phyloP scores from a whole-genome alignment of 1,140 invertebrate species.

The Dufourea novaeangliae region DNA sequence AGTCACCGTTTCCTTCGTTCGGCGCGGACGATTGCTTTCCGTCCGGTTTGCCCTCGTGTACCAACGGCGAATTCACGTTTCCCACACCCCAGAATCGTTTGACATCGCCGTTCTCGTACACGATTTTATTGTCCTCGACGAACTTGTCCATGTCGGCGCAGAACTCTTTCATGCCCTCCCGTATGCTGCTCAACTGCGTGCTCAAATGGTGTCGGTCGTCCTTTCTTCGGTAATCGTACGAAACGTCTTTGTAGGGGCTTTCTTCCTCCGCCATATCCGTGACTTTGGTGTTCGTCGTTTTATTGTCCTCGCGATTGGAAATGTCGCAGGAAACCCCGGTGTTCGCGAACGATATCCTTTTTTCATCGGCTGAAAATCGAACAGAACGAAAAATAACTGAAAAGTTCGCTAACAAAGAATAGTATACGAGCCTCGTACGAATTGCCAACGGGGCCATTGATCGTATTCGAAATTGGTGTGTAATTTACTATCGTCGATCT shows the following conservation, averaged over 20 bases:
- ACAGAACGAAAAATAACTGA: background rate
- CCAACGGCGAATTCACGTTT: background rate
- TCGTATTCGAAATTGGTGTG: background rate
- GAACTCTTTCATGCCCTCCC: slow-evolving; percentile 67
- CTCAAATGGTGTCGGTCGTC: slow-evolving; percentile 14
- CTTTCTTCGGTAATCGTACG: slow-evolving; percentile 35
- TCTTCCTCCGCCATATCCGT: background rate
- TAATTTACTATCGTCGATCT: slow-evolving; percentile 14
- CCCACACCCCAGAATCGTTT: slow-evolving; percentile 58
- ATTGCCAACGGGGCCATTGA: background rate
- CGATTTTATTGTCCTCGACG: slow-evolving; percentile 61
- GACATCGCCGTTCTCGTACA: slow-evolving; percentile 63
- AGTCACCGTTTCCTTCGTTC: slow-evolving; percentile 7
- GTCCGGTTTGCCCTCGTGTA: background rate
- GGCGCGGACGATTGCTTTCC: background rate
- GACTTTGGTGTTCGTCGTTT: background rate
- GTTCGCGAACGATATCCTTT: background rate
- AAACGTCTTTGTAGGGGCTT: background rate
- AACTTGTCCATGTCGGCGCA: slow-evolving; percentile 61
- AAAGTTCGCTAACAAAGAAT: no score
- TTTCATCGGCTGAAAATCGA: background rate
- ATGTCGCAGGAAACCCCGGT: slow-evolving; percentile 40
- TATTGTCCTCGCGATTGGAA: background rate
- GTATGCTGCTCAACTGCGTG: slow-evolving; percentile 59
- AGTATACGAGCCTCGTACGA: background rate